Conservation (phyloP, 1,140 invertebrate genomes). For the Rhyacophila brunnea region DNA sequence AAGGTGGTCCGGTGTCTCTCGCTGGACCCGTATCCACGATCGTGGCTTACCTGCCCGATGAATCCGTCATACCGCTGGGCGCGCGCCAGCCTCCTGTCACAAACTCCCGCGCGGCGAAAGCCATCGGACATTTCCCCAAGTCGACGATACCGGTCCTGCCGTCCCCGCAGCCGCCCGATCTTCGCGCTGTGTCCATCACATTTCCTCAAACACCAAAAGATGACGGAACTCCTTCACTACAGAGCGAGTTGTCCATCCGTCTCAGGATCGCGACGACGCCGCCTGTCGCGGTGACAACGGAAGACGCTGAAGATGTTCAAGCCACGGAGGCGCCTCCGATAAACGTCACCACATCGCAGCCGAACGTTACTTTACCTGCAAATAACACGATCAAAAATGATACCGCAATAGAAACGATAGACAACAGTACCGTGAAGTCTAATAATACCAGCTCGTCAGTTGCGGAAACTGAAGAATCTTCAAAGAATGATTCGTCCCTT, state of each 20-base stretch:
- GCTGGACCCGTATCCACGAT: neutral
- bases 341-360: neutral
- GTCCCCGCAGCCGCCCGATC: slow-evolving; percentile 4
- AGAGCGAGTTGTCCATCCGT: slow-evolving; percentile 8
- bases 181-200: slow-evolving; percentile 10
- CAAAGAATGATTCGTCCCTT: too few species aligned
- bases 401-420: slow-evolving; percentile 1
- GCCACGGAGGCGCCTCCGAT: neutral
- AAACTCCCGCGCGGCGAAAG: slow-evolving; percentile 3
- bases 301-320: slow-evolving; percentile 1
- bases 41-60: neutral
- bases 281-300: neutral
- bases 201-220: slow-evolving; percentile 12
- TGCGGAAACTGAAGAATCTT: neutral
- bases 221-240: slow-evolving; percentile 16
- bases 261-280: slow-evolving; percentile 10
- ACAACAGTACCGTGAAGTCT: neutral
- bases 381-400: neutral
- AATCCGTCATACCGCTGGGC: neutral
- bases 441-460: neutral
- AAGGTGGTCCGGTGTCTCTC: slow-evolving; percentile 1
- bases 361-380: too few species aligned
- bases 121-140: slow-evolving; percentile 1
- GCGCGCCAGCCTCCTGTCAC: neutral
- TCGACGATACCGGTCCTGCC: neutral